Conservation (phyloP, 2,797 vertebrate species). For the Cryptoblepharus egeriae region DNA sequence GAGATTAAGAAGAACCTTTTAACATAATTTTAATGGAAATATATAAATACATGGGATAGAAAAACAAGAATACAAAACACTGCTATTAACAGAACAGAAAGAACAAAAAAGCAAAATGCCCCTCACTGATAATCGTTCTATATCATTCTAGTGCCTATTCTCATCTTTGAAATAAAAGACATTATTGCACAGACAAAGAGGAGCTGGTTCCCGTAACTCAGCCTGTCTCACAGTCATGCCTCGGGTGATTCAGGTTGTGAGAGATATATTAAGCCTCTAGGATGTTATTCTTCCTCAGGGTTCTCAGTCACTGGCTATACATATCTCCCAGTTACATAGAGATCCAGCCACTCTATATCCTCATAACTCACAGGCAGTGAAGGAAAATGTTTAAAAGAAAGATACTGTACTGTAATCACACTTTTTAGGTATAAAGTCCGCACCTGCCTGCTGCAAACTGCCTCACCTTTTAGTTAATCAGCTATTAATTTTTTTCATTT, state of each 20-base stretch:
- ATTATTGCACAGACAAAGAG: neutral
- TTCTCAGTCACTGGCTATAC: neutral
- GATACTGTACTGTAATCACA: neutral
- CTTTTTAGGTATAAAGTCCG: neutral
- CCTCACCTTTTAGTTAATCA: no score
- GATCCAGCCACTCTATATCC: neutral
- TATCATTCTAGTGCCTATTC: neutral
- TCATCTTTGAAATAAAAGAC: neutral
- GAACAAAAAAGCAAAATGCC: neutral
- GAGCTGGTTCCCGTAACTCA: neutral
- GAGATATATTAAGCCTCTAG: neutral
- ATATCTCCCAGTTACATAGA: neutral
- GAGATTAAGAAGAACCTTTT: neutral
- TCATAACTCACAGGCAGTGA: neutral
- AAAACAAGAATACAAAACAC: neutral
- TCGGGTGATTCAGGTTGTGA: neutral
- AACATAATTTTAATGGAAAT: neutral
- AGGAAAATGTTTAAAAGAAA: neutral
- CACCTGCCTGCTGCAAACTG: no score
- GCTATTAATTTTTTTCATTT: no score
- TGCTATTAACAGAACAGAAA: neutral
- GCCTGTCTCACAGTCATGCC: constrained; percentile 1
- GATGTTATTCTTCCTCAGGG: neutral
- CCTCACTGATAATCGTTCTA: neutral
- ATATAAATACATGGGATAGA: neutral